Base-by-base conservation (phyloP, 2,113 vertebrate genomes). In the Athene noctua region DNA sequence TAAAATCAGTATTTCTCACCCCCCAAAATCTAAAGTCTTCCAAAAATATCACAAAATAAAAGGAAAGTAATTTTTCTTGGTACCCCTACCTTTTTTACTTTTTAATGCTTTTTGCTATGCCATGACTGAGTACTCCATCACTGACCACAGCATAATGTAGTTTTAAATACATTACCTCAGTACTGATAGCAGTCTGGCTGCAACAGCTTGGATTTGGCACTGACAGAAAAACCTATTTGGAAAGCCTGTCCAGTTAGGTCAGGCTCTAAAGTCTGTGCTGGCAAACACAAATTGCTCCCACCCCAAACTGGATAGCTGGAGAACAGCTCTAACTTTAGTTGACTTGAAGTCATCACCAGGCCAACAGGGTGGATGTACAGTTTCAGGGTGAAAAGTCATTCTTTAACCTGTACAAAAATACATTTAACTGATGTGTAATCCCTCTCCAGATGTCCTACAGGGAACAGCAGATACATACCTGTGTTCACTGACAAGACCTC, bases 111-210 rank as follows among this genome's bases (percentile, higher is more conserved):
- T 93, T 86, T 79, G 20, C 30, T 11, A 14, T 52, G 51, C 29
- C 36, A 52, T 77, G 62, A 86, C 44, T 84, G 70, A 94, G 34
- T 54, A 73, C 26, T 90, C 40, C 17, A 46, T 46, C 81, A 90
- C 1, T 80, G 59, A 78, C 32, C 67, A 40, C 23, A 30, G 22
- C 14, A 80, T 49, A 90, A 70, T 73, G 42, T 55, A 83, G 20
- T 94, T 96, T 92, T 27, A 93, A 88, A 83, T 66, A 63, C 55
- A 77, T 78, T 92, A 93, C 19, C 71, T 78, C 80, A 66, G 38
- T 90, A 61, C 29, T 73, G 77, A 70, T 46, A 71, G 85, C 40
- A 90, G 82, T 20, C 72, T 88, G 55, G 13, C 51, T 88, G 42
- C 46, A 88, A 40, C 27, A 73, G 25, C 19, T 51, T 93, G 59